These are phyloP conservation scores for Corythornis madagascariensis DNA, from an alignment of 2,113 vertebrate species.

Conservation along the genomic window DNA sequence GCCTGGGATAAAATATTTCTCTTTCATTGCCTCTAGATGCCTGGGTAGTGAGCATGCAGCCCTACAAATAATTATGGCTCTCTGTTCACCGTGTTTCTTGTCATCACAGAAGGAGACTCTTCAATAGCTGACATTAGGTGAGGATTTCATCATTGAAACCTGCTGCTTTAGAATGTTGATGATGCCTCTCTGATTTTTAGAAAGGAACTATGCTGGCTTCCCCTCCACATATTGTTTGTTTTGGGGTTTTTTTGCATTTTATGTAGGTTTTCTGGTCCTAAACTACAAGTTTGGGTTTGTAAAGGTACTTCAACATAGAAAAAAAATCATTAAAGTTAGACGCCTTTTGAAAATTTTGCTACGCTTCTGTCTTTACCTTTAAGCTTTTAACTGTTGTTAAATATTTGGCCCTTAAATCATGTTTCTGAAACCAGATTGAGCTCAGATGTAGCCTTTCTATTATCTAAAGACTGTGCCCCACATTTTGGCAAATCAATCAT, in stretches of 20 bases:
- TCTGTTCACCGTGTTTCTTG: neutral
- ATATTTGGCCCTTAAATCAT: neutral
- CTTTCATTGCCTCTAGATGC: neutral
- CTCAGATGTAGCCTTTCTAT: constrained; percentile 38
- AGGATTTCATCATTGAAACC: neutral
- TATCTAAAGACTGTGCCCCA: constrained; percentile 43
- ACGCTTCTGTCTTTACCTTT: neutral
- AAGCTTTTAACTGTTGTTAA: constrained; percentile 13
- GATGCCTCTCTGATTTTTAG: neutral
- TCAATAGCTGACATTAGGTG: neutral
- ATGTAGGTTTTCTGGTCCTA: neutral
- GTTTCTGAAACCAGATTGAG: constrained; percentile 38
- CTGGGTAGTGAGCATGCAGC: neutral
- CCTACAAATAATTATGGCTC: neutral
- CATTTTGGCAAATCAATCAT: constrained; percentile 70
- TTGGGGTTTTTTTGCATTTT: neutral
- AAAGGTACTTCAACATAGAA: neutral
- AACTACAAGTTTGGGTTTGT: neutral
- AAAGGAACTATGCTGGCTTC: neutral
- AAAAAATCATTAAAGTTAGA: neutral
- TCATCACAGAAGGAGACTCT: neutral
- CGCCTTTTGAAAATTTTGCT: neutral
- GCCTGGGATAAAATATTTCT: neutral
- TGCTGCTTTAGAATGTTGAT: neutral
- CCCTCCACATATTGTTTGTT: neutral